Percentiles rank a stretch among this genome's conserved stretches.
phyloP scores from a whole-genome alignment of 2,888 invertebrate species.

The Nysson spinosus region DNA sequence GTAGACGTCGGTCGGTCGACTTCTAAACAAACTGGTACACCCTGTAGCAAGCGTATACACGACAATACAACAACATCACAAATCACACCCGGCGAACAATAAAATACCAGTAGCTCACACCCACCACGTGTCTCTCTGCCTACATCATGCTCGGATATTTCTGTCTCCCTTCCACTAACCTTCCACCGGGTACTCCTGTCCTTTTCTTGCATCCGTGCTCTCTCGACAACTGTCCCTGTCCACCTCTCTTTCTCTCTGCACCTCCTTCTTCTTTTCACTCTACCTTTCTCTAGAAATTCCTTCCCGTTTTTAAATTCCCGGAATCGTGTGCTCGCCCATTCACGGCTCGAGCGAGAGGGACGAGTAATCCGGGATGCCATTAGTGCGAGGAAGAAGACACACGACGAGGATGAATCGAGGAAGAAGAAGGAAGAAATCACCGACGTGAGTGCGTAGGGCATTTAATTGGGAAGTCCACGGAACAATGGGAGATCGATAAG shows the following conservation, averaged over 20 bases:
- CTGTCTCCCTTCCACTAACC: conserved; percentile 1
- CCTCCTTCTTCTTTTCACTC: conserved; percentile 23
- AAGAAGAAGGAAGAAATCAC: conserved; percentile 14
- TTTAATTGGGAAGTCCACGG: conserved; percentile 66
- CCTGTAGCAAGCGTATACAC: conserved; percentile 41
- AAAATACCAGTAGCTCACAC: conserved; percentile 65
- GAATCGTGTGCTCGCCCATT: conserved; percentile 65
- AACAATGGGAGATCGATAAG: conserved; percentile 47
- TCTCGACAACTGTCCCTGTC: too few relatives aligned
- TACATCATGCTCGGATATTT: conserved; percentile 33
- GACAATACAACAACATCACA: conserved; percentile 60
- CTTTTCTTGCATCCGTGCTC: conserved; percentile 5
- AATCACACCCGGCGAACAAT: conserved; percentile 60
- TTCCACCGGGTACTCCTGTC: conserved; percentile 5
- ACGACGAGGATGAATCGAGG: conserved; percentile 46
- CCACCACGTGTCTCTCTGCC: conserved; percentile 57
- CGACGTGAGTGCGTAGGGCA: conserved; percentile 56
- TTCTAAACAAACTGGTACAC: conserved; percentile 50
- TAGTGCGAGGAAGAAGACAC: conserved; percentile 7
- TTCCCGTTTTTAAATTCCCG: conserved; percentile 71
- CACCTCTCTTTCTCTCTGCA: not conserved
- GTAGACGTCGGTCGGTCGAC: conserved; percentile 33
- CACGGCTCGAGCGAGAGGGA: conserved; percentile 33
- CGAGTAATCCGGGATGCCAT: too few relatives aligned
- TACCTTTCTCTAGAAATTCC: conserved; percentile 64